phyloP scores from a whole-genome alignment of 1,140 invertebrate species.

The Drosophila bifasciata region DNA sequence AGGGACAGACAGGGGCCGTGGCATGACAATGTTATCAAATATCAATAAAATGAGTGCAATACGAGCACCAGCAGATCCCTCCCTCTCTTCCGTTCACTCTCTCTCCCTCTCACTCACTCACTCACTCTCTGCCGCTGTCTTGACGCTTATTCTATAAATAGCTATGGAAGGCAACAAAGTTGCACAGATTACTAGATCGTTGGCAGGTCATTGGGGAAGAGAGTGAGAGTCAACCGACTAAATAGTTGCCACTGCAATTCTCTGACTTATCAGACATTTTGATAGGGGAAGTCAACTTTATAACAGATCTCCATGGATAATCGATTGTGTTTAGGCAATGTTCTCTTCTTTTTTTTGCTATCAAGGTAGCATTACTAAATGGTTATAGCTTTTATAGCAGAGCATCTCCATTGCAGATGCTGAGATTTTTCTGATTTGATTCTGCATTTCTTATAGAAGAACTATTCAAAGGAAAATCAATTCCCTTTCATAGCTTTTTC shows the following conservation, averaged over 20 bases:
- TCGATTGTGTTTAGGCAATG: no score
- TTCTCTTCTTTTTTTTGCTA: no score
- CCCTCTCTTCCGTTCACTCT: slow-evolving; percentile 1
- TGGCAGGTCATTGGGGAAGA: neutral
- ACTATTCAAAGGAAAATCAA: no score
- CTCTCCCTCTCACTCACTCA: neutral
- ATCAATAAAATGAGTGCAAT: slow-evolving; percentile 68
- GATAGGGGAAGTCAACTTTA: no score
- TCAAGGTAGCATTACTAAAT: no score
- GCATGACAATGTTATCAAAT: slow-evolving; percentile 75
- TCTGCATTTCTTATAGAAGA: no score
- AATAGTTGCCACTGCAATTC: neutral
- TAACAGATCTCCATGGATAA: no score
- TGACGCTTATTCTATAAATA: slow-evolving; percentile 55
- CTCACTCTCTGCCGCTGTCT: neutral
- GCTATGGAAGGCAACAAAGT: slow-evolving; percentile 60
- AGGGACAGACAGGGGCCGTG: neutral
- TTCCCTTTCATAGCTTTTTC: no score
- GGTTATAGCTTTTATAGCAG: no score
- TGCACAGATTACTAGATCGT: slow-evolving; percentile 64
- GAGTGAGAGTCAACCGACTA: slow-evolving; percentile 1
- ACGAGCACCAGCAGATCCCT: slow-evolving; percentile 25
- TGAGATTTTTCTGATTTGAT: no score
- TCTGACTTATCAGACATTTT: slow-evolving; percentile 5
- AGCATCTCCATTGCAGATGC: no score